A percentile compares a stretch with the other conserved stretches of the same genome.
Evolutionary conservation across 2,797 vertebrate genomes (phyloP).

Genomic region (Pyrocephalus nanus): DNA sequence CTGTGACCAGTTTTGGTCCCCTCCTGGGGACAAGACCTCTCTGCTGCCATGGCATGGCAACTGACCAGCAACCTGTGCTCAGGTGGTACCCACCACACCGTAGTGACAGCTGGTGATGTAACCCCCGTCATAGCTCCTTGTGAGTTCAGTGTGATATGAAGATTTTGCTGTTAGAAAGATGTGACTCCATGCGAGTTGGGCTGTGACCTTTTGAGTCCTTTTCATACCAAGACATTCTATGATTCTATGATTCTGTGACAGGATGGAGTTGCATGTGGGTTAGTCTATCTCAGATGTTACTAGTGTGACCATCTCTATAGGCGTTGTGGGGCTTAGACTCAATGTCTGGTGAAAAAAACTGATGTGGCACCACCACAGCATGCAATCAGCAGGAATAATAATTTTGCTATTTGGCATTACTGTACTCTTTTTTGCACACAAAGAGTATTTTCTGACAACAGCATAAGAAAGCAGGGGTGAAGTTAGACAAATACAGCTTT

Average conservation of each 20-base stretch:
- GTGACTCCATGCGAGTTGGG: rapidly evolving
- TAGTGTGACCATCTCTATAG: rapidly evolving
- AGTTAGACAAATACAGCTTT: background rate
- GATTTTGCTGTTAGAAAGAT: background rate
- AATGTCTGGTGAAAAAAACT: background rate
- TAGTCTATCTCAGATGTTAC: background rate
- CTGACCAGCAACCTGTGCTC: background rate
- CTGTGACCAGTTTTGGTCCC: rapidly evolving
- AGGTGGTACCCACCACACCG: background rate
- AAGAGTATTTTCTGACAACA: background rate
- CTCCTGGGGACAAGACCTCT: background rate
- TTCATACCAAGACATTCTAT: background rate
- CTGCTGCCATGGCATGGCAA: rapidly evolving
- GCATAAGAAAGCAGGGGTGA: background rate
- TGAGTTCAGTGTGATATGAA: background rate
- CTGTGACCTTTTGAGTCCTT: background rate
- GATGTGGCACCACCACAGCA: background rate
- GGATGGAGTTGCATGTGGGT: background rate
- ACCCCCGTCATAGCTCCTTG: background rate
- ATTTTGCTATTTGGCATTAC: background rate
- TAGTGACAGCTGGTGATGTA: rapidly evolving
- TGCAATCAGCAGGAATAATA: background rate
- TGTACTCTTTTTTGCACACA: background rate
- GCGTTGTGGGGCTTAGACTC: background rate
- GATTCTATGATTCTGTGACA: background rate